Evolutionary conservation across 1,140 invertebrate species (phyloP), one percentile per base, ranked within the genome.

Genomic region (Dreissena polymorpha): DNA sequence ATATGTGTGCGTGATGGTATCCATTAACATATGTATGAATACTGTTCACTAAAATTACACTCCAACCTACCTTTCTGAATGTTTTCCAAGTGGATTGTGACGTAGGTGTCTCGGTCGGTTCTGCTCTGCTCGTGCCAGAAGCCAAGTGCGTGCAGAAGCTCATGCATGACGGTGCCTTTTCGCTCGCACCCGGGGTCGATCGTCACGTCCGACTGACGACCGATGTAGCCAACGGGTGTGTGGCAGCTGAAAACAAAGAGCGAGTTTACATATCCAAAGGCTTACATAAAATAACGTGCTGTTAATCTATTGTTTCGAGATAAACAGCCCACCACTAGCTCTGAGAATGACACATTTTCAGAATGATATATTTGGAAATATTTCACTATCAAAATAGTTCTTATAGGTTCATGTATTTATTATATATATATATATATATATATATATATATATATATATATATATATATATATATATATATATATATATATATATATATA

Each of bases 91-190:
- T 90, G 79, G 53, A 93, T 90, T 10, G 69, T 87, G 0, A 93
- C 86, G 79, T 91, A 92, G 49, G 89, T 86, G 80, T 93, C 92
- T 73, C 93, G 85, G 84, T 92, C 91, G 25, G 90, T 86, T 70
- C 92, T 85, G 71, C 89, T 92, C 53, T 93, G 93, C 79, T 93
- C 92, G 71, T 93, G 93, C 87, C 90, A 90, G 86, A 92, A 92
- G 39, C 93, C 92, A 12, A 91, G 82, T 29, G 89, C 87, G 78
- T 91, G 91, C 27, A 89, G 68, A 16, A 91, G 79, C 72, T 91
- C 91, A 69, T 91, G 91, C 86, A 91, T 89, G 23, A 90, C 87
- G 55, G 89, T 88, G 57, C 91, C 91, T 65, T 87, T 89, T 27
- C 85, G 67, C 29, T 88, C 67, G 76, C 90, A 90, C 13, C 91